Conservation (phyloP, 1,140 invertebrate species). For the Atopsyche davidsoni region DNA sequence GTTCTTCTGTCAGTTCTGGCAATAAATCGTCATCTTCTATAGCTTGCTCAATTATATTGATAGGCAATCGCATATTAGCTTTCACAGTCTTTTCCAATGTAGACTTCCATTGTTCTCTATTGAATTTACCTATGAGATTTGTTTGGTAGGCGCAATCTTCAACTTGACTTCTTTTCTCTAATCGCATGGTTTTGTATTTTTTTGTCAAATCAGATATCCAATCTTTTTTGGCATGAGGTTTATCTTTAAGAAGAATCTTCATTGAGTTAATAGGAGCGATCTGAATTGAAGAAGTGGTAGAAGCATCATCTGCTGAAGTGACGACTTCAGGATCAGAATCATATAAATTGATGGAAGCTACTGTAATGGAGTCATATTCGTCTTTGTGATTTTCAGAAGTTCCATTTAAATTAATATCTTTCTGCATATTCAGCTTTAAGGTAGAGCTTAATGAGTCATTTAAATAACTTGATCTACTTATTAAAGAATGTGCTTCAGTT, state of each 20-base stretch:
- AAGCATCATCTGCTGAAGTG: conserved; percentile 37
- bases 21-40: too few species aligned
- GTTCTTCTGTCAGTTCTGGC: conserved; percentile 48
- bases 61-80: conserved; percentile 42
- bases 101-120: conserved; percentile 40
- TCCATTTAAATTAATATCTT: too few species aligned
- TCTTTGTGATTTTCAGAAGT: conserved; percentile 17
- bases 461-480: too few species aligned
- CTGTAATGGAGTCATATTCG: conserved; percentile 43
- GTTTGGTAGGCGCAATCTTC: conserved; percentile 36
- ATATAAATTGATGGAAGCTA: conserved; percentile 43
- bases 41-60: conserved; percentile 39
- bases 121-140: conserved; percentile 43
- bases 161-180: conserved; percentile 38
- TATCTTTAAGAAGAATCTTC: conserved; percentile 35
- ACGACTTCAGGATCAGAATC: conserved; percentile 44
- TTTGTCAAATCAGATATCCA: conserved; percentile 40
- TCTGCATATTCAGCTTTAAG: too few species aligned
- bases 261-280: conserved; percentile 41
- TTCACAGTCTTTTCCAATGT: conserved; percentile 42
- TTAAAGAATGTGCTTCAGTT: conserved; percentile 4
- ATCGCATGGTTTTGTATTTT: conserved; percentile 41
- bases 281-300: conserved; percentile 38
- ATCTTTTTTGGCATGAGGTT: conserved; percentile 33
- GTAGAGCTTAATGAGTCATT: too few species aligned